phyloP scores from a whole-genome alignment of 1,140 invertebrate genomes.

The Hycleus phaleratus region DNA sequence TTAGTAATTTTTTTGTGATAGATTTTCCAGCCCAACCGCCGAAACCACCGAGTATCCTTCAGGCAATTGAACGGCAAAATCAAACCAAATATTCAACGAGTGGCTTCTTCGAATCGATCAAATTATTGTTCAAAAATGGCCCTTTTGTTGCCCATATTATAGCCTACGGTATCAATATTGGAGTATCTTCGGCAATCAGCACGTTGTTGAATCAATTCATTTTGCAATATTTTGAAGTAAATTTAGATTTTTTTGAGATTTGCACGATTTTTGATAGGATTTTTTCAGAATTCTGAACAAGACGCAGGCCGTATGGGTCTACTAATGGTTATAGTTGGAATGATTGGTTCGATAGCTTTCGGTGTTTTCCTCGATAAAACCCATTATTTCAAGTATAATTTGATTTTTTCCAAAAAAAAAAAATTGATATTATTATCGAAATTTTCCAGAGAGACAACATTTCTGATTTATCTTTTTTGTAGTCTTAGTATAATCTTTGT shows the following conservation, averaged over 20 bases:
- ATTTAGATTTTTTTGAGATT: not conserved
- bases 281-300: conserved; percentile 36
- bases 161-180: conserved; percentile 24
- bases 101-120: conserved; percentile 9
- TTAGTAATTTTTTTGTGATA: conserved; percentile 25
- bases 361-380: conserved; percentile 64
- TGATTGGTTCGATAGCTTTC: conserved; percentile 58
- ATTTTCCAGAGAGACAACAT: conserved; percentile 25
- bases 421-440: not conserved
- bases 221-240: conserved; percentile 25
- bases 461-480: conserved; percentile 20
- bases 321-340: conserved; percentile 59
- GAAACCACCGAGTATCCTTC: conserved; percentile 46
- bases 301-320: conserved; percentile 63
- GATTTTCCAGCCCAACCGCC: conserved; percentile 51
- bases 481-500: conserved; percentile 16
- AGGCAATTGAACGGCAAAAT: conserved; percentile 20
- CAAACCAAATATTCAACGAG: conserved; percentile 10
- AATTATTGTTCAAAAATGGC: conserved; percentile 18
- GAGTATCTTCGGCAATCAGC: conserved; percentile 25
- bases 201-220: conserved; percentile 29
- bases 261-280: not conserved
- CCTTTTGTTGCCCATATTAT: conserved; percentile 22
- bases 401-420: not conserved
- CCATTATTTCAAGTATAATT: conserved; percentile 40